A percentile compares a stretch with the other conserved stretches of the same genome.
Evolutionary conservation across 2,797 vertebrate species (phyloP).

Genomic region (Hippopotamyrus pictus): DNA sequence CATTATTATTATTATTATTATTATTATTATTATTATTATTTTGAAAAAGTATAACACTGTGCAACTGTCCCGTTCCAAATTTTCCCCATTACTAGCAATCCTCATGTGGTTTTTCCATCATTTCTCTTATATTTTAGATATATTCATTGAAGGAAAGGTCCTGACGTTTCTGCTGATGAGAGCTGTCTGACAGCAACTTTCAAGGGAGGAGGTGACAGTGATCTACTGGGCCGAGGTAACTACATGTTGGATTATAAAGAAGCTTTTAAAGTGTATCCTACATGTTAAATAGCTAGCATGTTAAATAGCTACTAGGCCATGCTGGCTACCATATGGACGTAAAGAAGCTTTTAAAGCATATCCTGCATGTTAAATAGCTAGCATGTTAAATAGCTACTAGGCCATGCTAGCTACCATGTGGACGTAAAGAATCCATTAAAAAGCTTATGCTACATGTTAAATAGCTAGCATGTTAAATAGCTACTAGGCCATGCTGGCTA

Average conservation of each 20-base stretch:
- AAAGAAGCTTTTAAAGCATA: not conserved
- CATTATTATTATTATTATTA: not conserved
- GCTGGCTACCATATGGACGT: not conserved
- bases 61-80: not conserved
- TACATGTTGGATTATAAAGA: not conserved
- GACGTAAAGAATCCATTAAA: not conserved
- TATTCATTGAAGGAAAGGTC: not conserved
- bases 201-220: not conserved
- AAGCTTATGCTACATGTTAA: no score
- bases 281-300: no score
- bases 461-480: not conserved
- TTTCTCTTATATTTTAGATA: not conserved
- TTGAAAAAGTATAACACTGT: not conserved
- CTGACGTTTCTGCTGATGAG: not conserved
- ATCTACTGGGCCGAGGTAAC: not conserved
- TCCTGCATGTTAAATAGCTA: not conserved
- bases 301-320: not conserved
- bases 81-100: not conserved
- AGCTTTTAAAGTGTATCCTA: not conserved
- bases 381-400: not conserved
- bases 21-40: not conserved
- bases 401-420: not conserved
- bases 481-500: not conserved
- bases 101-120: not conserved
- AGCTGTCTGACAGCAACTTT: not conserved